Evolutionary conservation across 2,797 vertebrate genomes (phyloP).

Genomic region (Spheniscus humboldti): DNA sequence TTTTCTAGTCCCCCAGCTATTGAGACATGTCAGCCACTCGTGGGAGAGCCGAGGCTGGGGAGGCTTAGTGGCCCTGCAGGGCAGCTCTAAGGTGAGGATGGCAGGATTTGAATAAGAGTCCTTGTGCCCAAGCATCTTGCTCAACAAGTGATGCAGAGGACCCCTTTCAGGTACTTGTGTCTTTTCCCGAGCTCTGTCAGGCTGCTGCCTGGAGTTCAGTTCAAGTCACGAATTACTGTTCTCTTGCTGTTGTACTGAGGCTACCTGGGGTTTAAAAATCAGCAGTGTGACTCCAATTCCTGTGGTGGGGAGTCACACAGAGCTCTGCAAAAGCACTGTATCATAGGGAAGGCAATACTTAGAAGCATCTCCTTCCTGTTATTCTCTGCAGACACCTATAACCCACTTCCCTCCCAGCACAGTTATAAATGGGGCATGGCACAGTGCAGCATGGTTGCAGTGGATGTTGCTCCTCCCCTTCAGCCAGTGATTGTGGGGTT

Average conservation of each 20-base stretch:
- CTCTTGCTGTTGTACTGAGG: neutral
- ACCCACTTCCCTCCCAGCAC: neutral
- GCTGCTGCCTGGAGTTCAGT: neutral
- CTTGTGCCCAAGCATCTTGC: neutral
- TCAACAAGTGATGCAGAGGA: neutral
- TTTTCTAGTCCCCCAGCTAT: neutral
- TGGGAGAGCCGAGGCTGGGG: neutral
- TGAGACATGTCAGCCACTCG: neutral
- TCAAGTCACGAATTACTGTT: neutral
- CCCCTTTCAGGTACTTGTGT: fast-evolving
- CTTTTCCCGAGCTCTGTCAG: neutral
- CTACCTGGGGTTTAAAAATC: neutral
- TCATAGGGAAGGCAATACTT: neutral
- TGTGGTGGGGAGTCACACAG: neutral
- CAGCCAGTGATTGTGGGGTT: neutral
- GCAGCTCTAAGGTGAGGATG: neutral
- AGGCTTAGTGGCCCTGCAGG: neutral
- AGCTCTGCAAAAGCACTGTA: neutral
- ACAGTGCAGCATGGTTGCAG: neutral
- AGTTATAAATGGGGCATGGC: neutral
- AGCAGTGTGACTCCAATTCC: neutral
- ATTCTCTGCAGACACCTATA: neutral
- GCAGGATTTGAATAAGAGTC: neutral
- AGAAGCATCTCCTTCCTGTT: neutral
- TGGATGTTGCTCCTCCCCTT: neutral